phyloP scores from a whole-genome alignment of 2,113 vertebrate species.

The Aramus guarauna region DNA sequence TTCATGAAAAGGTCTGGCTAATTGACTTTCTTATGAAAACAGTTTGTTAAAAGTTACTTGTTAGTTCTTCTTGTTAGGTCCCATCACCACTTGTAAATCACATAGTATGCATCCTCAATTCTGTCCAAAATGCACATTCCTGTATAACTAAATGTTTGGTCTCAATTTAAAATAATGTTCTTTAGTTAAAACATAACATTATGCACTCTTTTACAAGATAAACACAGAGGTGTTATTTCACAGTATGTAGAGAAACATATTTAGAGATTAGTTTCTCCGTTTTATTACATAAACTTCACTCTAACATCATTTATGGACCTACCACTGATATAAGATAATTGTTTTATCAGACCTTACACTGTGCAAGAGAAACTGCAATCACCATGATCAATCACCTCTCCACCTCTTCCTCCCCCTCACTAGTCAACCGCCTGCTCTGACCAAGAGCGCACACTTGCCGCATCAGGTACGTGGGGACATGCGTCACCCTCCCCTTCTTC shows the following conservation, averaged over 20 bases:
- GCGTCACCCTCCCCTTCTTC: not conserved
- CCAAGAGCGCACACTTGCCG: too few relatives aligned
- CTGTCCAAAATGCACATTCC: not conserved
- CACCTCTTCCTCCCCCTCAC: fast-evolving
- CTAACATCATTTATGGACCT: not conserved
- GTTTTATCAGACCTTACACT: not conserved
- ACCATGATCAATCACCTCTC: not conserved
- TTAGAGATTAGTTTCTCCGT: not conserved
- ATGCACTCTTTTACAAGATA: not conserved
- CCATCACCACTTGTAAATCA: not conserved
- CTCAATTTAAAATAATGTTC: not conserved
- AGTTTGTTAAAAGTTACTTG: not conserved
- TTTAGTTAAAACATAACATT: not conserved
- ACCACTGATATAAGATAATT: too few relatives aligned
- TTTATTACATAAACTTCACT: not conserved
- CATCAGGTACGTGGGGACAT: fast-evolving
- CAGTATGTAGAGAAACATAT: fast-evolving
- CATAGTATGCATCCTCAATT: not conserved
- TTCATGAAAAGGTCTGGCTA: not conserved
- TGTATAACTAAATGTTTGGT: not conserved
- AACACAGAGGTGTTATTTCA: not conserved
- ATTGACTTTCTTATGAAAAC: not conserved
- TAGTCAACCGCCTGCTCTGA: too few relatives aligned
- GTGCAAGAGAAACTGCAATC: not conserved
- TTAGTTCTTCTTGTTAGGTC: not conserved